Conservation (phyloP, 1,140 invertebrate species). For the Calephelis virginiensis region DNA sequence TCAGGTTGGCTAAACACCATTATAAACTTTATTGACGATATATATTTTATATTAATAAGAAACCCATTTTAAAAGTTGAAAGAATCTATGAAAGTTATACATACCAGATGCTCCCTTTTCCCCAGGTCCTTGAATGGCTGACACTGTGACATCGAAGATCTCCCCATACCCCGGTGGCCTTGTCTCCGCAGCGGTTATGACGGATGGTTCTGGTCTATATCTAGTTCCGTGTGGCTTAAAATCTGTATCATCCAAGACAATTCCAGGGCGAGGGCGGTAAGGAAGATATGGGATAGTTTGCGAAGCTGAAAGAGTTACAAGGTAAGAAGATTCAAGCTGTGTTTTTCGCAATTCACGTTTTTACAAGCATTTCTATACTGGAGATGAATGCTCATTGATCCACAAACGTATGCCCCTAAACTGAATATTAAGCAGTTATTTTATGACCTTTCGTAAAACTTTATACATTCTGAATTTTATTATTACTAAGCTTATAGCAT, state of each 20-base stretch:
- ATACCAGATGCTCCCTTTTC: conserved; percentile 60
- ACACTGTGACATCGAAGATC: conserved; percentile 92
- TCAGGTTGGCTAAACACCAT: too few relatives aligned
- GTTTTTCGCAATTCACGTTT: conserved; percentile 18
- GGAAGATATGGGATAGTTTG: conserved; percentile 52
- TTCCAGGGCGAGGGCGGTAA: conserved; percentile 88
- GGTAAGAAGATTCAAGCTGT: neutral
- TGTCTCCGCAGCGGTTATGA: conserved; percentile 59
- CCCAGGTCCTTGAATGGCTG: conserved; percentile 90
- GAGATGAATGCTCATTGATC: too few relatives aligned
- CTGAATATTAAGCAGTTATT: too few relatives aligned
- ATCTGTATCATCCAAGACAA: conserved; percentile 89
- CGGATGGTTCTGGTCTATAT: conserved; percentile 46
- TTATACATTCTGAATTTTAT: too few relatives aligned
- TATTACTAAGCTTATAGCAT: too few relatives aligned
- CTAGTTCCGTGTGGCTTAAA: conserved; percentile 82
- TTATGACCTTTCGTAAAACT: too few relatives aligned
- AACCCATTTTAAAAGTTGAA: too few relatives aligned
- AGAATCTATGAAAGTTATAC: neutral
- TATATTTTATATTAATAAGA: too few relatives aligned
- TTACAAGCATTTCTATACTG: neutral
- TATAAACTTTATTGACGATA: too few relatives aligned
- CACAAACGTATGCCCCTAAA: too few relatives aligned
- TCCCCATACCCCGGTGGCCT: conserved; percentile 82
- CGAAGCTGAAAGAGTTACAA: conserved; percentile 46